Base-by-base conservation (phyloP, 2,113 vertebrate species). In the Lipophrys pholis region DNA sequence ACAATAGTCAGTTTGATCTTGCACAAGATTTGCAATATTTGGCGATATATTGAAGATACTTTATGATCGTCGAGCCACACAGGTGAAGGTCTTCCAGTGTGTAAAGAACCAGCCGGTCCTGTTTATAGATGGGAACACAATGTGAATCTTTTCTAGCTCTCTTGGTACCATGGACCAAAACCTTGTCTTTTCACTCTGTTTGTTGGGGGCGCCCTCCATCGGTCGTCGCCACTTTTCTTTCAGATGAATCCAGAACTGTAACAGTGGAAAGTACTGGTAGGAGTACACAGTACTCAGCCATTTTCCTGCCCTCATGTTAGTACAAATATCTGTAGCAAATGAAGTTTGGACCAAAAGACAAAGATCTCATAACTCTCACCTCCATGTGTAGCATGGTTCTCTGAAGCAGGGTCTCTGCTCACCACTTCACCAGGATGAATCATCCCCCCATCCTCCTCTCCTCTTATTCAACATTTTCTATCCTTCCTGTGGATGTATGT, bases 21-120 rank as follows among this genome's bases (percentile, higher is more conserved):
- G 89, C 89, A 92, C 91, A 90, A 80, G 83, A 81, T 85, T 81
- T 6, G 82, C 84, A 87, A 91, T 91, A 88, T 91, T 81, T 86
- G 82, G 75, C 70, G 76, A 65, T 51, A 46, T 77, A 73, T 83
- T 85, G 70, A 53, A 76, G 52, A 84, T 76, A 1, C 71, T 82
- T 57, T 69, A 78, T 58, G 63, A 87, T 87, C 82, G 66, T 86
- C 79, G 75, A 77, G 77, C 73, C 76, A 80, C 78, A 83, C 73
- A 76, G 82, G 74, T 75, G 73, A 80, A 62, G 83, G 93, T 93
- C 92, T 93, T 93, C 90, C 92, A 91, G 78, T 56, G 73, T 82
- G 67, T 81, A 70, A 73, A 69, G 55, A 82, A 82, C 62, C 78
- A 54, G 58, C 58, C 65, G 63, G 61, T 51, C 76, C 76, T 39